phyloP scores from a whole-genome alignment of 2,888 invertebrate species.

The Lasiommata megera region DNA sequence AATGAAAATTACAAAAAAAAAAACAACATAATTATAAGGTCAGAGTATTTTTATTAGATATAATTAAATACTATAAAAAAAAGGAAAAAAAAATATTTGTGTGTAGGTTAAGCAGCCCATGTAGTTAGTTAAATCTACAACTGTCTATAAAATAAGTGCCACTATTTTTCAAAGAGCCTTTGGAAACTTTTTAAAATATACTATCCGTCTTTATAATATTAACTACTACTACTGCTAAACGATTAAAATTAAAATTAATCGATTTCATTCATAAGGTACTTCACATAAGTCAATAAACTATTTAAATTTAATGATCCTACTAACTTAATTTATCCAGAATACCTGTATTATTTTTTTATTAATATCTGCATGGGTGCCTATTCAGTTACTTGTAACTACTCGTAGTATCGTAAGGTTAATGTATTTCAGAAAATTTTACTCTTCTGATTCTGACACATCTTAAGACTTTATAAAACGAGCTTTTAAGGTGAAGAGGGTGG shows the following conservation, averaged over 20 bases:
- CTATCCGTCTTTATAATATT: too few relatives aligned
- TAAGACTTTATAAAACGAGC: slow-evolving; percentile 10
- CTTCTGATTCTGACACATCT: background rate
- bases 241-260: too few relatives aligned
- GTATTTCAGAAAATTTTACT: background rate
- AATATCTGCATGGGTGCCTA: slow-evolving; percentile 5
- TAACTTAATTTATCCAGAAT: background rate
- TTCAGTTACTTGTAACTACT: background rate
- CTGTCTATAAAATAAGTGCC: too few relatives aligned
- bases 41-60: slow-evolving; percentile 1
- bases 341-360: background rate
- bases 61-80: background rate
- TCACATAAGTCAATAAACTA: too few relatives aligned
- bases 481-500: slow-evolving; percentile 1
- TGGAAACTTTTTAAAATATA: too few relatives aligned
- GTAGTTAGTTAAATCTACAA: too few relatives aligned
- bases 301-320: too few relatives aligned
- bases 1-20: background rate
- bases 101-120: background rate
- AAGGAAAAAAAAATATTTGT: background rate
- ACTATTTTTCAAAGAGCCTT: too few relatives aligned
- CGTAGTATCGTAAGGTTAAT: background rate
- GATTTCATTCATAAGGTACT: too few relatives aligned
- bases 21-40: background rate
- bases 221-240: too few relatives aligned